Percentiles rank a stretch among this genome's conserved stretches.
Evolutionary conservation across 2,888 invertebrate genomes (phyloP).

Genomic region (Tinea semifulvella): DNA sequence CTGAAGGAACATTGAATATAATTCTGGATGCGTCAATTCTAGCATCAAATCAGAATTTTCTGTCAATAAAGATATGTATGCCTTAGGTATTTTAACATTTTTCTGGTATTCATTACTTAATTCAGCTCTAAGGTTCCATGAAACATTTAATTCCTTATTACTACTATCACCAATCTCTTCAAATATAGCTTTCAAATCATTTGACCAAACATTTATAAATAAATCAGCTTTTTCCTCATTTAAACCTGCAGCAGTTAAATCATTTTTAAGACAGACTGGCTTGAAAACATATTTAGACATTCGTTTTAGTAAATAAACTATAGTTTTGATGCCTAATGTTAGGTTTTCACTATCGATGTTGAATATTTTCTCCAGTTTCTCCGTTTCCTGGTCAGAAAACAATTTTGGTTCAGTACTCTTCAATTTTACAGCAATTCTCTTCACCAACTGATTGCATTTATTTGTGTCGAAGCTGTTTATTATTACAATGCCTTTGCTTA

Average conservation of each 20-base stretch:
- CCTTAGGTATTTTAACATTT: conserved; percentile 49
- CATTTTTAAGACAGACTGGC: conserved; percentile 45
- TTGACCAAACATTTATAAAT: conserved; percentile 50
- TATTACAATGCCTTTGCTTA: conserved; percentile 38
- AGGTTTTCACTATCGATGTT: conserved; percentile 38
- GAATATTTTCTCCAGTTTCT: conserved; percentile 47
- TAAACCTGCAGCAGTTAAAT: conserved; percentile 39
- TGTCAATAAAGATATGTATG: conserved; percentile 35
- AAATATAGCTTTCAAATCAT: conserved; percentile 42
- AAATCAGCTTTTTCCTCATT: conserved; percentile 40
- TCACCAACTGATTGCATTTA: conserved; percentile 51
- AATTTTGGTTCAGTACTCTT: conserved; percentile 41
- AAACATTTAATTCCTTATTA: conserved; percentile 31
- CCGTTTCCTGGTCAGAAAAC: conserved; percentile 45
- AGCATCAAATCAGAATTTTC: conserved; percentile 30
- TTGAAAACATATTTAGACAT: conserved; percentile 50
- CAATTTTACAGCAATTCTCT: conserved; percentile 42
- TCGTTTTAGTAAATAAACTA: conserved; percentile 44
- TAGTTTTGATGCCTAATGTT: conserved; percentile 40
- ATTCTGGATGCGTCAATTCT: conserved; percentile 49
- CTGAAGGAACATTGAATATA: conserved; percentile 48
- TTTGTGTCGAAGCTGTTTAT: conserved; percentile 43
- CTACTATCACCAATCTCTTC: conserved; percentile 32
- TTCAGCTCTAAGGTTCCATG: conserved; percentile 53
- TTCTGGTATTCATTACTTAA: conserved; percentile 49